Conservation (phyloP, 2,888 invertebrate species). For the Noctua pronuba region DNA sequence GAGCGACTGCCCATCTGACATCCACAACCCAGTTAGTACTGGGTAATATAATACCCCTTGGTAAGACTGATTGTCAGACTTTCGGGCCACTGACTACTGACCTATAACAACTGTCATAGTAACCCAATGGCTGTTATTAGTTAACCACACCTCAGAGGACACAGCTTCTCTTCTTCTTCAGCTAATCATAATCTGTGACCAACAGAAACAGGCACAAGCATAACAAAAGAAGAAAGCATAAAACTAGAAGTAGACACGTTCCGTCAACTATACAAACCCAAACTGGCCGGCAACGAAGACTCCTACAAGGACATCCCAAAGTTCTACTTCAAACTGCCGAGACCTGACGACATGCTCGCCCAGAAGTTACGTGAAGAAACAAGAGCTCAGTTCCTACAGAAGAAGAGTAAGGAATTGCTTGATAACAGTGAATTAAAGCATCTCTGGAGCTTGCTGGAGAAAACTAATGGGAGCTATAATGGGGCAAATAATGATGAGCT, state of each 20-base stretch:
- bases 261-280: constrained; percentile 89
- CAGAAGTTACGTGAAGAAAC: constrained; percentile 97
- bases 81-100: no score
- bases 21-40: no score
- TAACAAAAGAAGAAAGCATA: constrained; percentile 85
- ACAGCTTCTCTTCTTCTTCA: no score
- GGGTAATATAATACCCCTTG: no score
- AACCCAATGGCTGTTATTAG: no score
- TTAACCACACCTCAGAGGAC: neutral
- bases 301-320: constrained; percentile 92
- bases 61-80: no score
- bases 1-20: no score
- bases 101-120: no score
- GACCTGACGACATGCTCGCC: constrained; percentile 93
- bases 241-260: constrained; percentile 90
- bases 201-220: constrained; percentile 82
- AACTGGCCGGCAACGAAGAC: constrained; percentile 84
- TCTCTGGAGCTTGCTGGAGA: constrained; percentile 95
- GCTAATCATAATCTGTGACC: neutral
- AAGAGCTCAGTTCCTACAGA: constrained; percentile 96
- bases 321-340: constrained; percentile 94
- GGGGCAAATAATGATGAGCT: constrained; percentile 93
- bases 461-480: constrained; percentile 94
- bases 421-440: constrained; percentile 96
- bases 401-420: constrained; percentile 95